Evolutionary conservation across 1,140 invertebrate species (phyloP).

Genomic region (Scaptomyza montana): DNA sequence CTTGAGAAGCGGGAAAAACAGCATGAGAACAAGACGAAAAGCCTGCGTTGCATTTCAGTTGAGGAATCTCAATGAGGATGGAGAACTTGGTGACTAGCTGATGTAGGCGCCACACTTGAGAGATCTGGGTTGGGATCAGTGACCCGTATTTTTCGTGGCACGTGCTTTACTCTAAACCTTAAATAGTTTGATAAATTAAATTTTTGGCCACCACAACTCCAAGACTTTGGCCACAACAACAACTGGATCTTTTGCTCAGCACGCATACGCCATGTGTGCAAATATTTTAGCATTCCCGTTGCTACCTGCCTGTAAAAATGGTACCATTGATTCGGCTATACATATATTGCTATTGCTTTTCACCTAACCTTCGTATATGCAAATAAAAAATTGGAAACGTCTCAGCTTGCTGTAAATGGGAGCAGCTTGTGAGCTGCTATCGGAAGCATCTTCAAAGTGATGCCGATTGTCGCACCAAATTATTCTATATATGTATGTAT

Average conservation of each 20-base stretch:
- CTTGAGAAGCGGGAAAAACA: too few species aligned
- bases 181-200: not conserved
- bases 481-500: conserved; percentile 9
- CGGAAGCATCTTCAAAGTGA: conserved; percentile 26
- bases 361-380: conserved; percentile 24
- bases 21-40: too few species aligned
- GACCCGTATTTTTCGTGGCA: too few species aligned
- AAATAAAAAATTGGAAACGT: conserved; percentile 44
- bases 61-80: too few species aligned
- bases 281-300: not conserved
- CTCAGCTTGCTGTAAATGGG: conserved; percentile 16
- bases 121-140: not conserved
- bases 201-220: not conserved
- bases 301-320: conserved; percentile 35
- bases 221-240: not conserved
- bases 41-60: too few species aligned
- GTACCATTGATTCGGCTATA: conserved; percentile 1
- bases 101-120: too few species aligned
- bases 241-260: conserved; percentile 18
- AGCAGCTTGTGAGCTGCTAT: not conserved
- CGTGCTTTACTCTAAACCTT: too few species aligned
- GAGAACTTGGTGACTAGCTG: too few species aligned
- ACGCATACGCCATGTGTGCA: conserved; percentile 32
- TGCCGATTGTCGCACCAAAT: conserved; percentile 16
- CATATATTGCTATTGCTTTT: not conserved